Conservation (phyloP, 2,113 vertebrate genomes). For the Crotalus viridis region DNA sequence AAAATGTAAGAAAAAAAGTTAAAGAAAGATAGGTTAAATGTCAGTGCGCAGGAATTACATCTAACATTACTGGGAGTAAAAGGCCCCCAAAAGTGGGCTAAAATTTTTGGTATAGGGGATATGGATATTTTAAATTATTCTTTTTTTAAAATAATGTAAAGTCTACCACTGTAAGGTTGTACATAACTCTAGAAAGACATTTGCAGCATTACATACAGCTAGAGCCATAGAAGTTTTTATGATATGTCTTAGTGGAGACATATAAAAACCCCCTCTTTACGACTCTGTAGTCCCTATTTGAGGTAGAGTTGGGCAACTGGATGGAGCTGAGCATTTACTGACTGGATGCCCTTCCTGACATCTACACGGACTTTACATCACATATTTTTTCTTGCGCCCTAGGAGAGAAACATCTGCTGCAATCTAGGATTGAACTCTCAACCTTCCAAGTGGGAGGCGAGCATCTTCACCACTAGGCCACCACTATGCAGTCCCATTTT, state of each 20-base stretch:
- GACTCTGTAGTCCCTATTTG: neutral
- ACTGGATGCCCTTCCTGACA: neutral
- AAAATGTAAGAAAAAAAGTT: neutral
- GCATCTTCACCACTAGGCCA: neutral
- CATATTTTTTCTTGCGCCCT: neutral
- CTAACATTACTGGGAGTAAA: neutral
- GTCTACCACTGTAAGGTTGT: neutral
- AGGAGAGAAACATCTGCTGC: neutral
- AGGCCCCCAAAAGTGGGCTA: neutral
- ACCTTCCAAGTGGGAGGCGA: neutral
- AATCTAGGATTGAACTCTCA: neutral
- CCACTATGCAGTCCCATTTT: neutral
- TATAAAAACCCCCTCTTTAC: neutral
- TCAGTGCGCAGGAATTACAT: neutral
- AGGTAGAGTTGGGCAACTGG: neutral
- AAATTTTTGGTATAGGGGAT: neutral
- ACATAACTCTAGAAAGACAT: neutral
- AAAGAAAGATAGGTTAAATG: neutral
- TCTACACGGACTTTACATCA: neutral
- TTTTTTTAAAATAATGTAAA: neutral
- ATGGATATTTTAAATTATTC: neutral
- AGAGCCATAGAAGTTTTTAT: neutral
- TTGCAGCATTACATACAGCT: neutral
- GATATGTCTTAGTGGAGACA: neutral
- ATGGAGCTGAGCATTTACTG: neutral